These are phyloP conservation scores for Catharus fuscescens DNA, from an alignment of 2,113 vertebrate genomes.

Conservation along the genomic window DNA sequence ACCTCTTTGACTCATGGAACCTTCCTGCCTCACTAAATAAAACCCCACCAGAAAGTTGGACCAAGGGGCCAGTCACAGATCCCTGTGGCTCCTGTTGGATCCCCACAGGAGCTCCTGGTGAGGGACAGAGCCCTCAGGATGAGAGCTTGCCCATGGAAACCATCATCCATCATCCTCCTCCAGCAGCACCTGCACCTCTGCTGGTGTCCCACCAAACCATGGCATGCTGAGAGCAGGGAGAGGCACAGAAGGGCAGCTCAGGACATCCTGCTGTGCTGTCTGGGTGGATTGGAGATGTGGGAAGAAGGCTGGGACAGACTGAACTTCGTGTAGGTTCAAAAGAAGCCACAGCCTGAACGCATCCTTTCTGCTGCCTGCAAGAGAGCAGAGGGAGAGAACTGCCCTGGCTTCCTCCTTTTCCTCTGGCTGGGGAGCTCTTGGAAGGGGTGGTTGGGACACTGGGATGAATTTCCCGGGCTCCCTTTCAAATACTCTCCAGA, in stretches of 20 bases:
- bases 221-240: not conserved
- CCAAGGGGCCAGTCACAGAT: rapidly evolving
- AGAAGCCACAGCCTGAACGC: not conserved
- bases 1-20: not conserved
- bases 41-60: rapidly evolving
- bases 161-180: not conserved
- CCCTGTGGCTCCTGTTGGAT: not conserved
- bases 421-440: not conserved
- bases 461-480: not conserved
- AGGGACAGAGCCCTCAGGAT: not conserved
- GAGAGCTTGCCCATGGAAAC: not conserved
- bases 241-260: not conserved
- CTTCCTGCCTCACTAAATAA: not conserved
- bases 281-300: not conserved
- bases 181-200: not conserved
- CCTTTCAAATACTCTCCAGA: rapidly evolving
- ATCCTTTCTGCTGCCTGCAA: not conserved
- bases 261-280: too few species aligned
- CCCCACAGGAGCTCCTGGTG: not conserved
- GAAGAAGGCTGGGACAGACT: not conserved
- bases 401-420: not conserved
- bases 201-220: rapidly evolving
- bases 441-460: not conserved
- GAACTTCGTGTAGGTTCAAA: not conserved
- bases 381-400: rapidly evolving